Percentiles rank a stretch among this genome's conserved stretches.
Evolutionary conservation across 1,140 invertebrate species (phyloP).

Genomic region (Trichogramma pretiosum): DNA sequence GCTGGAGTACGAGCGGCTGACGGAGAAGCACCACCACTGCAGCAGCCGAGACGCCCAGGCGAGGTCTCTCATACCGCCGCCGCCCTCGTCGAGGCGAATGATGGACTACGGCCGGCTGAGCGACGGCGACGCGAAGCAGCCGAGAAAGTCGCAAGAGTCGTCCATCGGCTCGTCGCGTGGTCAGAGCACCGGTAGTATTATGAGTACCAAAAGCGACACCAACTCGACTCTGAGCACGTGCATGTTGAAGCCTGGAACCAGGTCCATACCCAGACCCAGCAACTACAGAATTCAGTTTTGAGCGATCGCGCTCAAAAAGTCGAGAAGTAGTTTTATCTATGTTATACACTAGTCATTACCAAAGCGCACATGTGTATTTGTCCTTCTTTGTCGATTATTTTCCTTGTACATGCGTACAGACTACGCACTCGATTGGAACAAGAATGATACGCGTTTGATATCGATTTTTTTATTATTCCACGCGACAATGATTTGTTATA

Average conservation of each 20-base stretch:
- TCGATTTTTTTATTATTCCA: too few species aligned
- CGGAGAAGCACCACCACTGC: slow-evolving; percentile 26
- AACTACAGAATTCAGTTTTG: slow-evolving; percentile 65
- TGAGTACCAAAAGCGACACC: slow-evolving; percentile 45
- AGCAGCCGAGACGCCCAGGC: slow-evolving; percentile 28
- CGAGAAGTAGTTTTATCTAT: too few species aligned
- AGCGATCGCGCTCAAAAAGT: too few species aligned
- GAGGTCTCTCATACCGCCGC: slow-evolving; percentile 54
- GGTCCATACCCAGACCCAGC: slow-evolving; percentile 49
- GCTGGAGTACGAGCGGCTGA: slow-evolving; percentile 23
- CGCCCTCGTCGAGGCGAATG: slow-evolving; percentile 44
- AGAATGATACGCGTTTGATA: too few species aligned
- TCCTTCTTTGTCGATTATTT: too few species aligned
- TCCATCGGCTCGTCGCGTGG: slow-evolving; percentile 24
- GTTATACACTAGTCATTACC: slow-evolving; percentile 44
- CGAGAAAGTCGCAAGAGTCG: slow-evolving; percentile 32
- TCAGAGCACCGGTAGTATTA: slow-evolving; percentile 43
- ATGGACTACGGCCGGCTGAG: slow-evolving; percentile 47
- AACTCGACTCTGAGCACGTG: slow-evolving; percentile 51
- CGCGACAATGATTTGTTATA: too few species aligned
- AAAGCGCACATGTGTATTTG: too few species aligned
- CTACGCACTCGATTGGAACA: too few species aligned
- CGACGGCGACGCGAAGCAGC: slow-evolving; percentile 43
- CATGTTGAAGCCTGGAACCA: slow-evolving; percentile 29
- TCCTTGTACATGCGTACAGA: too few species aligned